phyloP scores from a whole-genome alignment of 2,888 invertebrate species.

The Pyrochroa serraticornis region DNA sequence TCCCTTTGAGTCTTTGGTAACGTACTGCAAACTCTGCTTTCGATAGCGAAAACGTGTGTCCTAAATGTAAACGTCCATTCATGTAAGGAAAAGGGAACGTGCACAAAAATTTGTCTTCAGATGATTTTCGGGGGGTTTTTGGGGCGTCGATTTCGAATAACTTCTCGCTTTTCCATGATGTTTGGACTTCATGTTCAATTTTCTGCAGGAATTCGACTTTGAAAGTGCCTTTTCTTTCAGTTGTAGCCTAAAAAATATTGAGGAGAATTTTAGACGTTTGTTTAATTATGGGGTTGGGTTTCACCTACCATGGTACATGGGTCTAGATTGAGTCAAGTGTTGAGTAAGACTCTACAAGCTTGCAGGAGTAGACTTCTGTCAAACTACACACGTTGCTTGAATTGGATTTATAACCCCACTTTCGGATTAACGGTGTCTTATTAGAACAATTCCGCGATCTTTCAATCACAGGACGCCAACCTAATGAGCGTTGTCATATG shows the following conservation, averaged over 20 bases:
- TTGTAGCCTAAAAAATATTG: slow-evolving; percentile 43
- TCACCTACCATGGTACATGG: no score
- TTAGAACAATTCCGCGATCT: no score
- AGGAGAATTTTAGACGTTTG: no score
- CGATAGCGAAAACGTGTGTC: slow-evolving; percentile 95
- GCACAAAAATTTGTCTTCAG: slow-evolving; percentile 84
- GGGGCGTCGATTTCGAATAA: slow-evolving; percentile 86
- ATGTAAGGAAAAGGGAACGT: slow-evolving; percentile 99
- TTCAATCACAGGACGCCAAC: no score
- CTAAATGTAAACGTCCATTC: slow-evolving; percentile 97
- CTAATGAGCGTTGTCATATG: no score
- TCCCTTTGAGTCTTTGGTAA: slow-evolving; percentile 91
- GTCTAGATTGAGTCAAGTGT: no score
- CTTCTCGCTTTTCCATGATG: slow-evolving; percentile 82
- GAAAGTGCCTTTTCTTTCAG: slow-evolving; percentile 90
- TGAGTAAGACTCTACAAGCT: no score
- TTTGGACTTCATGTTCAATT: slow-evolving; percentile 86
- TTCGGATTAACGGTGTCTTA: no score
- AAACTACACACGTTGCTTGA: no score
- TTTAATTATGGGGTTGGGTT: no score
- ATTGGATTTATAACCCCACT: no score
- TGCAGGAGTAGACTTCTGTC: no score
- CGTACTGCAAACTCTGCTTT: slow-evolving; percentile 97
- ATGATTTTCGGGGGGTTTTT: slow-evolving; percentile 60
- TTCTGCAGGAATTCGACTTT: slow-evolving; percentile 92